A percentile compares a stretch with the other conserved stretches of the same genome.
Evolutionary conservation across 2,797 vertebrate genomes (phyloP).

Genomic region (Australoheros facetus): DNA sequence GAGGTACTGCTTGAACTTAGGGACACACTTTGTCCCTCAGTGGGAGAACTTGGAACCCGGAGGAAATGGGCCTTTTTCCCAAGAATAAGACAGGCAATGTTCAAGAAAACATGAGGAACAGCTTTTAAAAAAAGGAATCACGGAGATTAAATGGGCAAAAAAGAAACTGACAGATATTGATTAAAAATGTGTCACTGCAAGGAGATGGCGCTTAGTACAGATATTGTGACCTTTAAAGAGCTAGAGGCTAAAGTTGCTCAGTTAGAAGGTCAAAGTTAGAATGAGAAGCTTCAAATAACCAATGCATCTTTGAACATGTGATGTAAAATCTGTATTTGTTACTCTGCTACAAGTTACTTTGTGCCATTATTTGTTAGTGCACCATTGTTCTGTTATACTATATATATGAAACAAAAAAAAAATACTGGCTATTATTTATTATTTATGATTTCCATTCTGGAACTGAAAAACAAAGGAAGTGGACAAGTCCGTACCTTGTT

Average conservation of each 20-base stretch:
- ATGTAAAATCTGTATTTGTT: slow-evolving; percentile 63
- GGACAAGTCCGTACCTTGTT: slow-evolving; percentile 80
- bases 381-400: slow-evolving; percentile 39
- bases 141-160: slow-evolving; percentile 66
- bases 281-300: slow-evolving; percentile 46
- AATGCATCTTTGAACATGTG: slow-evolving; percentile 51
- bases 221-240: slow-evolving; percentile 36
- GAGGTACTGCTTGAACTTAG: slow-evolving; percentile 79
- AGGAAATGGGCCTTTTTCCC: slow-evolving; percentile 76
- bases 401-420: slow-evolving; percentile 54
- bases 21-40: slow-evolving; percentile 76
- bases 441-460: slow-evolving; percentile 72
- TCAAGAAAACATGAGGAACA: slow-evolving; percentile 75
- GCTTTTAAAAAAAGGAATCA: slow-evolving; percentile 72
- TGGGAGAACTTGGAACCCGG: slow-evolving; percentile 77
- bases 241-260: slow-evolving; percentile 27
- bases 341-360: slow-evolving; percentile 18
- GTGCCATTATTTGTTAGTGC: slow-evolving; percentile 43
- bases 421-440: slow-evolving; percentile 64
- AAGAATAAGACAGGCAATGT: slow-evolving; percentile 63
- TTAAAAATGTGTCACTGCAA: slow-evolving; percentile 46
- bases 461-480: slow-evolving; percentile 71
- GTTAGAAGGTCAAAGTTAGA: slow-evolving; percentile 56
- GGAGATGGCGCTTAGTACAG: slow-evolving; percentile 17
- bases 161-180: slow-evolving; percentile 32